Percentiles rank a stretch among this genome's conserved stretches.
phyloP scores from a whole-genome alignment of 2,797 vertebrate genomes.

The Poecilia velifera region DNA sequence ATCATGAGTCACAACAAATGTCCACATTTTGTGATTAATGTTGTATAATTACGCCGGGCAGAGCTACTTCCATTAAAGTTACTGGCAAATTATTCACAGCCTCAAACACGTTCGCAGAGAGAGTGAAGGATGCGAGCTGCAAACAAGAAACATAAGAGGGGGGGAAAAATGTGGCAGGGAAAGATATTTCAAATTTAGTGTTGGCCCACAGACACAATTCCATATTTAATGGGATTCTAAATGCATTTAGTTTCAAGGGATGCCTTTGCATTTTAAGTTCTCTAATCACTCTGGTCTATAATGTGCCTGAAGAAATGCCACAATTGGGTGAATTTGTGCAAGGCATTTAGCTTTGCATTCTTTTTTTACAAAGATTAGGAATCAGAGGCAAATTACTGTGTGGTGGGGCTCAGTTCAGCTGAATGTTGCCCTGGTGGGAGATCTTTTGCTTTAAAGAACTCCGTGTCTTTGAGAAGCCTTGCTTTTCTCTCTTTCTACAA shows the following conservation, averaged over 20 bases:
- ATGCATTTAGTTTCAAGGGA: conserved; percentile 82
- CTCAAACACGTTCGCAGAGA: conserved; percentile 69
- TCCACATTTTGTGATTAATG: conserved; percentile 58
- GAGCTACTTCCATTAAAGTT: conserved; percentile 67
- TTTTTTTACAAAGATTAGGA: conserved; percentile 84
- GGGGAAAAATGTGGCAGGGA: conserved; percentile 64
- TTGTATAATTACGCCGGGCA: conserved; percentile 58
- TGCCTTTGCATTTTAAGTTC: conserved; percentile 82
- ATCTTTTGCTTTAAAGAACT: conserved; percentile 76
- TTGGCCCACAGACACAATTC: conserved; percentile 84
- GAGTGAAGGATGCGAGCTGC: conserved; percentile 60
- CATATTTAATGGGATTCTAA: conserved; percentile 86
- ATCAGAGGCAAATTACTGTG: conserved; percentile 91
- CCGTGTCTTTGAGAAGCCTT: conserved; percentile 45
- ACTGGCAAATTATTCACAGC: conserved; percentile 69
- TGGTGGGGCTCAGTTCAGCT: conserved; percentile 82
- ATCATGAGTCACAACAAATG: conserved; percentile 48
- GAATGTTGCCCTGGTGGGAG: conserved; percentile 85
- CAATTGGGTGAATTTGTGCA: conserved; percentile 70
- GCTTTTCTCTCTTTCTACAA: conserved; percentile 16
- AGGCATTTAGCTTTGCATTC: conserved; percentile 75
- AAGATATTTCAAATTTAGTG: conserved; percentile 80
- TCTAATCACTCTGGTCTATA: conserved; percentile 82
- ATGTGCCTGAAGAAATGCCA: conserved; percentile 80
- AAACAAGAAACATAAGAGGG: conserved; percentile 60